These are phyloP conservation scores for Cybosia mesomella DNA, from an alignment of 2,888 invertebrate species.

Conservation along the genomic window DNA sequence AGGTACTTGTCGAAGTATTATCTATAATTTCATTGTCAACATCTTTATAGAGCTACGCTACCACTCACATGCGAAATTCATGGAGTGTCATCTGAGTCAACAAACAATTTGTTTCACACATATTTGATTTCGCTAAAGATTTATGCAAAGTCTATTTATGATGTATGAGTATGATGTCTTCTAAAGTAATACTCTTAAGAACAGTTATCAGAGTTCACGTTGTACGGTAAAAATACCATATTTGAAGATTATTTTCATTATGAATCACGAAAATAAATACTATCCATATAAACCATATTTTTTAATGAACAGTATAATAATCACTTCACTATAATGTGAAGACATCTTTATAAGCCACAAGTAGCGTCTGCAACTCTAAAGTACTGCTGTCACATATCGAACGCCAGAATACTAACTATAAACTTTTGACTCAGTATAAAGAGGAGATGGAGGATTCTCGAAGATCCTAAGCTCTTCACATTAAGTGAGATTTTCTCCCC, in stretches of 20 bases:
- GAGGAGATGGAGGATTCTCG: background rate
- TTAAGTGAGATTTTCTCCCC: background rate
- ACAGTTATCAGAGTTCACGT: constrained; percentile 37
- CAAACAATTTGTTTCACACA: constrained; percentile 52
- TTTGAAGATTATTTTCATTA: constrained; percentile 33
- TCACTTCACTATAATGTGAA: background rate
- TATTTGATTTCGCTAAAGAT: constrained; percentile 46
- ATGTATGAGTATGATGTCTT: constrained; percentile 40
- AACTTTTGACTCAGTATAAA: background rate
- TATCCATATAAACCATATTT: no score
- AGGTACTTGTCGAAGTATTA: background rate
- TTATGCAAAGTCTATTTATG: constrained; percentile 43
- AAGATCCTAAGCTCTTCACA: background rate
- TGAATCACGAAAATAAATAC: no score
- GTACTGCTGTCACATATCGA: background rate
- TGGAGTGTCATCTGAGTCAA: constrained; percentile 28
- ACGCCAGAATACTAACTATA: background rate
- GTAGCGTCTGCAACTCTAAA: background rate
- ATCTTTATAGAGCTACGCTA: background rate
- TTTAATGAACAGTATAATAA: background rate
- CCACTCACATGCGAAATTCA: constrained; percentile 11
- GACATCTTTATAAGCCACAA: background rate
- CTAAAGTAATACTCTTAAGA: constrained; percentile 30
- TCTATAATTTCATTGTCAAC: background rate
- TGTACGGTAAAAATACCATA: constrained; percentile 31